Base-by-base conservation (phyloP, 92 coral and sea anemone species). In the Isaurus tuberculatus region DNA sequence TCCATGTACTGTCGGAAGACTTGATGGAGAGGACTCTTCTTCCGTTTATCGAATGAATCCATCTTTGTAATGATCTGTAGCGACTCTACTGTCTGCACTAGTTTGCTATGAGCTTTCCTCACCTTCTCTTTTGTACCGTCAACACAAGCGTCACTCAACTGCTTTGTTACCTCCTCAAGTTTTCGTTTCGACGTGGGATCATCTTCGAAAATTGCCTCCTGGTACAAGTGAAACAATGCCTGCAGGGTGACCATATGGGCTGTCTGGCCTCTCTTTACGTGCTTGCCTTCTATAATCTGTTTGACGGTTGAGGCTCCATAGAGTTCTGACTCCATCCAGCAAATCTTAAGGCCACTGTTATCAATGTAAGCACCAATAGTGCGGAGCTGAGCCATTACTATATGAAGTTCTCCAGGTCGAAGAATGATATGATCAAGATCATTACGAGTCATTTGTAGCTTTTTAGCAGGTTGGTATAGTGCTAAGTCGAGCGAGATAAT, bases 1-100 rank as follows among this genome's bases (percentile, higher is more conserved):
- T 73, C 23, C 92, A 91, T 91, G 79, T 91, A 91, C 65, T 81
- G 86, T 0, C 73, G 86, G 6, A 78, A 4, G 29, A 86, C 84
- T 14, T 86, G 73, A 36, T 89, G 86, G 57, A 86, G 0, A 1
- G 89, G 91, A 65, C 16, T 65, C 66, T 84, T 65, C 72, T 84
- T 85, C n/a, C 20, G 20, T 49, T 49, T 49, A 49, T 91, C 92
- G 86, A 89, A 91, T 13, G 0, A 57, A 2, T 71, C 58, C 95
- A 91, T 89, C 89, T 86, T 89, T 29, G 79, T 70, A 3, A 89
- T 9, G 13, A 92, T 34, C 5, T 42, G 17, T 71, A 28, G 42
- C 2, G 75, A 14, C 68, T 80, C 60, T 2, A 87, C 61, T 51
- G 65, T 43, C 4, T 67, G 3, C 6, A 66, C 72, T 78, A 73